A percentile compares a stretch with the other conserved stretches of the same genome.
These are phyloP conservation scores for Diceros bicornis DNA, from an alignment of 2,797 vertebrate species.

Conservation along the genomic window DNA sequence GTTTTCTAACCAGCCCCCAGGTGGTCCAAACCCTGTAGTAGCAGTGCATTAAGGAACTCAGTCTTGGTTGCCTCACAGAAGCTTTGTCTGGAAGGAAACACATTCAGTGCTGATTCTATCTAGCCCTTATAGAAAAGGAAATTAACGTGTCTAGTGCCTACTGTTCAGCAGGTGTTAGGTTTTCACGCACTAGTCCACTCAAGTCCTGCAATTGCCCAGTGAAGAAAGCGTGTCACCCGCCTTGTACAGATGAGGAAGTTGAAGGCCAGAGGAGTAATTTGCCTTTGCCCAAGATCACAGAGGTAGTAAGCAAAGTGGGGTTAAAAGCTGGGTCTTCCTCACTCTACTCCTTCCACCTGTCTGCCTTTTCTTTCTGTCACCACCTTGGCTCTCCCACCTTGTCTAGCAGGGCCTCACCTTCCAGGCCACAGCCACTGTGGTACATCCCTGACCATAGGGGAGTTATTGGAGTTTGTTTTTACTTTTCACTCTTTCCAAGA, in stretches of 20 bases:
- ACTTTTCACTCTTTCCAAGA: background rate
- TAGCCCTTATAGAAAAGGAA: background rate
- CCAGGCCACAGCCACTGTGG: background rate
- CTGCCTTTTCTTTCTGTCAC: background rate
- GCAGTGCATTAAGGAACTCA: background rate
- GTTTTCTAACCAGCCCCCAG: background rate
- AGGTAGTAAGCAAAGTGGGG: too few species aligned
- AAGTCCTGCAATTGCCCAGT: background rate
- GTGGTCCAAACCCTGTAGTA: background rate
- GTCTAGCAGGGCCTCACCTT: background rate
- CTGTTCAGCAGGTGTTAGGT: background rate
- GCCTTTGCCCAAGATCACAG: too few species aligned
- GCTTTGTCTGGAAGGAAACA: conserved; percentile 26
- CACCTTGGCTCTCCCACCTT: background rate
- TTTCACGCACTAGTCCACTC: background rate
- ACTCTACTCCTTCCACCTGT: background rate
- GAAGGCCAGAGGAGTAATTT: too few species aligned
- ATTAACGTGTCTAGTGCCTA: background rate
- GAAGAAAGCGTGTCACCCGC: background rate
- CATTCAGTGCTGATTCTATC: background rate
- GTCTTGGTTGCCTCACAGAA: background rate
- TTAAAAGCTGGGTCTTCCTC: too few species aligned
- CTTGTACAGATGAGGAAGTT: background rate
- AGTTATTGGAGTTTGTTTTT: background rate
- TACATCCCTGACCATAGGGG: background rate